Evolutionary conservation across 2,797 vertebrate species (phyloP), one percentile per base, ranked within the genome.

Genomic region (Neosilurus hyrtlii): DNA sequence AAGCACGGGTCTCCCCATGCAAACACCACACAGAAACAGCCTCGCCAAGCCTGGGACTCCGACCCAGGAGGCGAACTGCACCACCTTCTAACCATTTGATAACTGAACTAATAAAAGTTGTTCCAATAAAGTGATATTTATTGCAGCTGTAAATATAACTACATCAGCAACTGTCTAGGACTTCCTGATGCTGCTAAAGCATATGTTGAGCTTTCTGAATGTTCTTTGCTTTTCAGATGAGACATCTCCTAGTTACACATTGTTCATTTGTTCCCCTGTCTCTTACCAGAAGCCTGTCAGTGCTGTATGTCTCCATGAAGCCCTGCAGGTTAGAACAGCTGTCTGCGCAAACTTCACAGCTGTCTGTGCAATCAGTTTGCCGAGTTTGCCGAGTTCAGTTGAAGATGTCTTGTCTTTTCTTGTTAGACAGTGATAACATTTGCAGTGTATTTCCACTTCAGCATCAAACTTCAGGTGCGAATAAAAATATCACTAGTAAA

Each of bases 301-400:
- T 70, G 56, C 37, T 68, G 26, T 59, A 82, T 68, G 59, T 68
- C 79, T 86, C 66, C 70, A 9, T 63, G 65, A 84, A 85, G 83
- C 61, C 81, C 59, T 6, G 73, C 63, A 85, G 80, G 79, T 74
- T 59, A 84, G 52, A 82, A 85, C 75, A 82, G 65, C 83, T 82
- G 81, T 77, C 66, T 75, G 59, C 66, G 57, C 43, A 57, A 52
- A 75, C 78, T 61, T 82, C 77, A 66, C 70, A 66, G 24, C 51
- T 73, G 49, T 71, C 82, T 54, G 43, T 43, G 43, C 43, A 43
- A 62, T 75, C 56, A 80, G 63, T 76, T 81, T 80, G 43, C 62
- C 20, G 20, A 80, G 63, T 76, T 81, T 80, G 26, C 62, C 15
- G 20, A 43, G 35, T 43, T 43, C 74, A 76, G 12, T 0, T 15